Evolutionary conservation across 1,140 invertebrate genomes (phyloP), one percentile per base, ranked within the genome.

Genomic region (Eriosoma lanigerum): DNA sequence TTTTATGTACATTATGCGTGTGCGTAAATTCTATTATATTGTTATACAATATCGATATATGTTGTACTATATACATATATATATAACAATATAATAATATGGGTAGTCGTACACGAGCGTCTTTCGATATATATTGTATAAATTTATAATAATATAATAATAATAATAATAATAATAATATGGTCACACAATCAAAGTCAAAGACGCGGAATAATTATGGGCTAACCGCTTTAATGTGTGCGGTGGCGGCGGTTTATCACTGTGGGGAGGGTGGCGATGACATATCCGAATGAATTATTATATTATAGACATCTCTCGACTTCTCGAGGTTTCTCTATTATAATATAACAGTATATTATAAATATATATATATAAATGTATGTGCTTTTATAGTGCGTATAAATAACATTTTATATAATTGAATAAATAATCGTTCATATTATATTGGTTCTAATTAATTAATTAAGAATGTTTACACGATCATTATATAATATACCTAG

Each of bases 161-260:
- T 17, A 29, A n/a, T 26, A 38, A 38, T 4, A 38, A 38, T 38
- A 38, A 32, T 26, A 52, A 52, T 50, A n/a, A 24, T 68, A 66
- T 29, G 64, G 12, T 6, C 44, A 46, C 12, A 70, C 46, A 19
- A 52, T 72, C 68, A 21, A 60, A 78, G 75, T 78, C 75, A 62
- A 78, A 78, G 75, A 78, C 56, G 52, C 56, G 75, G 56, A 78
- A 78, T 78, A 78, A 78, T 78, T 62, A 60, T 38, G n/a, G 58
- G 24, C 46, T 52, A 72, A 72, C 48, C 46, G 46, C n/a, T 24
- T 50, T 50, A 50, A 48, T 66, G n/a, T 12, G 21, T 38, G 64
- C 64, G 21, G 38, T 1, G 17, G 66, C 24, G 15, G 26, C 26
- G 9, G 58, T 19, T 29, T 32, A 32, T 21, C 26, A 19, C n/a